These are phyloP conservation scores for Hirtodrosophila cameraria DNA, from an alignment of 2,888 invertebrate genomes.

Conservation along the genomic window DNA sequence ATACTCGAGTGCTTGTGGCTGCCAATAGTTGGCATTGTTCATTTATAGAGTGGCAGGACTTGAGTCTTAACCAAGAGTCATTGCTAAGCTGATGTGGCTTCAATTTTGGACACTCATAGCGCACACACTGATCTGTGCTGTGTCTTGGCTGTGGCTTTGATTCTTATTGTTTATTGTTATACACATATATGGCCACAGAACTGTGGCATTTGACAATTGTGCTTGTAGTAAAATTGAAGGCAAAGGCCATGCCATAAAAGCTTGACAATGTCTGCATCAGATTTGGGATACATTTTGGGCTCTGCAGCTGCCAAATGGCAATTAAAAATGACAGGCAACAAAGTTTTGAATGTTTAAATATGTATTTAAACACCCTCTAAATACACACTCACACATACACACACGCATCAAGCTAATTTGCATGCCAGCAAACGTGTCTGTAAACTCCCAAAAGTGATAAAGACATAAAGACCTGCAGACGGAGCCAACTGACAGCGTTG, in stretches of 20 bases:
- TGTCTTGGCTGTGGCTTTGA: slow-evolving; percentile 23
- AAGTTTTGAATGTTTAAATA: slow-evolving; percentile 43
- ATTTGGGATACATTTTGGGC: slow-evolving; percentile 16
- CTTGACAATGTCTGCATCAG: slow-evolving; percentile 16
- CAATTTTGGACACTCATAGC: slow-evolving; percentile 16
- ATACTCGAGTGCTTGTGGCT: slow-evolving; percentile 13
- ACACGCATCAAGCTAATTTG: slow-evolving; percentile 45
- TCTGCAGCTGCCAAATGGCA: slow-evolving; percentile 32
- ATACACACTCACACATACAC: slow-evolving; percentile 7
- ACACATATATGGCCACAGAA: slow-evolving; percentile 37
- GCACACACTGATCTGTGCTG: slow-evolving; percentile 14
- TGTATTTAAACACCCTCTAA: slow-evolving; percentile 35
- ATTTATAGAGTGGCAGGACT: slow-evolving; percentile 40
- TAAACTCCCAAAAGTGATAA: slow-evolving; percentile 59
- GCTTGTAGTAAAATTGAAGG: slow-evolving; percentile 18
- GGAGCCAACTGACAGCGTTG: slow-evolving; percentile 9
- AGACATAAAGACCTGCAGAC: slow-evolving; percentile 55
- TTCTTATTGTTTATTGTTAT: slow-evolving; percentile 36
- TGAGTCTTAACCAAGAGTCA: slow-evolving; percentile 27
- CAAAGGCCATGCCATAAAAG: not conserved
- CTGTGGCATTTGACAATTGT: slow-evolving; percentile 50
- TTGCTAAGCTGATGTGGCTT: slow-evolving; percentile 45
- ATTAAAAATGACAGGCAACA: slow-evolving; percentile 50
- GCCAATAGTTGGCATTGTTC: slow-evolving; percentile 54
- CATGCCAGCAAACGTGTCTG: slow-evolving; percentile 40